A percentile compares a stretch with the other conserved stretches of the same genome.
phyloP scores from a whole-genome alignment of 2,113 vertebrate genomes.

The Dendrocopos noguchii region DNA sequence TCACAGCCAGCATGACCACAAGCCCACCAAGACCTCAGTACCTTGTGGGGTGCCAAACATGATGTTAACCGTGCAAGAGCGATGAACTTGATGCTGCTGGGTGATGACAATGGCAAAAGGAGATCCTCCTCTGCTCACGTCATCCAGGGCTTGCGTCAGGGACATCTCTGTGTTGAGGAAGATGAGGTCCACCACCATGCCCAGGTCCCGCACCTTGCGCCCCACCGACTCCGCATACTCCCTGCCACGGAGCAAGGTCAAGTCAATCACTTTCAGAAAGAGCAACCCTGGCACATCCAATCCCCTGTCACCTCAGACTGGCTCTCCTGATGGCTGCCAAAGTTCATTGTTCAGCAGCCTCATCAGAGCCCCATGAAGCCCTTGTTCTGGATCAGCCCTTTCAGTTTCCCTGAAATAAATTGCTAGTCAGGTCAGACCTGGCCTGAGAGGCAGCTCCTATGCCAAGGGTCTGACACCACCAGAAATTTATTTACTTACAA shows the following conservation, averaged over 20 bases:
- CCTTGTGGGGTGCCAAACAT: constrained; percentile 98
- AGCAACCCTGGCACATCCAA: neutral
- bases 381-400: neutral
- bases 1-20: neutral
- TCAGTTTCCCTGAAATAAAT: neutral
- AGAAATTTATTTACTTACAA: neutral
- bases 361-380: neutral
- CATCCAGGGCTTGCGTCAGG: constrained; percentile 93
- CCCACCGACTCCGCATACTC: constrained; percentile 97
- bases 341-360: neutral
- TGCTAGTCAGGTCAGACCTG: neutral
- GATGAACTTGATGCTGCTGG: constrained; percentile 96
- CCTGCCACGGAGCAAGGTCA: constrained; percentile 73
- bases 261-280: neutral
- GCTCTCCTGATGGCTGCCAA: neutral
- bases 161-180: constrained; percentile 99
- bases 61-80: constrained; percentile 98
- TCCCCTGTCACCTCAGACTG: neutral
- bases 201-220: constrained; percentile 93
- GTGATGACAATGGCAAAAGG: constrained; percentile 98
- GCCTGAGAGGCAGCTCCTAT: neutral
- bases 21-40: constrained; percentile 56
- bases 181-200: constrained; percentile 98
- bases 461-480: neutral
- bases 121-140: constrained; percentile 93